phyloP scores from a whole-genome alignment of 2,113 vertebrate genomes.

The Excalfactoria chinensis region DNA sequence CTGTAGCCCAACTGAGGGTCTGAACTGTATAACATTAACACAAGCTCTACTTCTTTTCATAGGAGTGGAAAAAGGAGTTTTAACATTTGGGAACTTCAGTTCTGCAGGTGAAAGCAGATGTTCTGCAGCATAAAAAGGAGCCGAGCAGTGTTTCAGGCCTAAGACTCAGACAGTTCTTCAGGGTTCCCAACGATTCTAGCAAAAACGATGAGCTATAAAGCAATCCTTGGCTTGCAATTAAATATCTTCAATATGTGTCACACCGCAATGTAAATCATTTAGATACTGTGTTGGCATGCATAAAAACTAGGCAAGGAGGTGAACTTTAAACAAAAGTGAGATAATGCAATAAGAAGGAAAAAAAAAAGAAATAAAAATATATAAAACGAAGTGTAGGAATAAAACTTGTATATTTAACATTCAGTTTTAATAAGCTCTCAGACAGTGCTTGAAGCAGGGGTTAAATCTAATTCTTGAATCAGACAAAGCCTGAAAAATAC shows the following conservation, averaged over 20 bases:
- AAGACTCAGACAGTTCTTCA: neutral
- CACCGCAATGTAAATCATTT: neutral
- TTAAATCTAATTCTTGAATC: neutral
- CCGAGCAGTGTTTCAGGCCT: neutral
- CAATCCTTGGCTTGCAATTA: neutral
- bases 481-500: neutral
- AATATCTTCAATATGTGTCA: conserved; percentile 12
- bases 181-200: neutral
- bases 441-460: neutral
- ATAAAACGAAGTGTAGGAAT: neutral
- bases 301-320: neutral
- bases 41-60: neutral
- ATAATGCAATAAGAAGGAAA: neutral
- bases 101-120: neutral
- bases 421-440: neutral
- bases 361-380: neutral
- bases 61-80: neutral
- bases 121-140: neutral
- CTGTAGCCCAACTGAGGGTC: neutral
- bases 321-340: neutral
- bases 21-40: neutral
- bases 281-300: neutral
- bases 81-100: neutral
- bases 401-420: neutral
- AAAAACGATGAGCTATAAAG: neutral